Evolutionary conservation across 2,888 invertebrate genomes (phyloP), one percentile per base, ranked within the genome.

Genomic region (Temnothorax unifasciatus): DNA sequence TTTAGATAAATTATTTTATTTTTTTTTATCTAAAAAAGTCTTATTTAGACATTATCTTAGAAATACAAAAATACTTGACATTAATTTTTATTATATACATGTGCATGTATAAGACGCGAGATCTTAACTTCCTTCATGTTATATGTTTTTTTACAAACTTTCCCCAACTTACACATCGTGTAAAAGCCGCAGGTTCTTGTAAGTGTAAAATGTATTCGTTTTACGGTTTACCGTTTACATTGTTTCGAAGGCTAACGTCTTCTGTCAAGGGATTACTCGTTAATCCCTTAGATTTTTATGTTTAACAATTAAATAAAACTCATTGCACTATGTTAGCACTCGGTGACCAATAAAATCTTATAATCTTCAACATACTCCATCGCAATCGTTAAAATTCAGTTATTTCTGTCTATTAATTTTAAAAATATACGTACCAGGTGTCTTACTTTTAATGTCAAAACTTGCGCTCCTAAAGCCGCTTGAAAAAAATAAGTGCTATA

Each of bases 181-280:
- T 61, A 83, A 83, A 57, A 81, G 83, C 86, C 82, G 59, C 88
- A 41, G 83, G 63, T 76, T 79, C 47, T 21, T 41, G 25, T 38
- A 82, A 87, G 59, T 68, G 64, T 63, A 57, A 59, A 66, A 41
- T 41, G 2, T 68, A 52, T 66, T 29, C 8, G 44, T 50, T 63
- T 76, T 64, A 13, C 8, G 29, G 38, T 83, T 76, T 64, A 13
- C 8, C 38, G 38, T 83, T 76, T 54, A 47, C 34, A 50, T 54
- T 41, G 13, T 38, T 71, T 29, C n/a, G 29, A 76, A 85, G 13
- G 6, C 38, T 38, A 68, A 61, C 1, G 15, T 29, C 11, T 59
- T 34, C 34, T 50, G n/a, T 47, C 54, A 29, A 68, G 1, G 18
- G 13, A 34, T 66, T 59, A 68, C 0, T n/a, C 18, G 25, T 63